A percentile compares a stretch with the other conserved stretches of the same genome.
phyloP scores from a whole-genome alignment of 2,113 vertebrate genomes.

The Alouatta palliata region DNA sequence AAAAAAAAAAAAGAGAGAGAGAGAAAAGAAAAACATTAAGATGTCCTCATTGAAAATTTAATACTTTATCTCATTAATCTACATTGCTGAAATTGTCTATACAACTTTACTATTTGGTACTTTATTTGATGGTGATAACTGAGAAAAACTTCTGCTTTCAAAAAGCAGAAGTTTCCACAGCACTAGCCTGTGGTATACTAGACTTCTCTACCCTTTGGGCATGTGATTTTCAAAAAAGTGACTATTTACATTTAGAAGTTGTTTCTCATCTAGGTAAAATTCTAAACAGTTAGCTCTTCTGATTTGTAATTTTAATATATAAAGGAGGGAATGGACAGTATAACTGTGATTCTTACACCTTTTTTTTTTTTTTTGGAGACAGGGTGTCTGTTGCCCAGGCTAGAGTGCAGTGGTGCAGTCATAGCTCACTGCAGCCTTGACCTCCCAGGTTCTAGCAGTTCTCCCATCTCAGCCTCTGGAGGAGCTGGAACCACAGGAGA shows the following conservation, averaged over 20 bases:
- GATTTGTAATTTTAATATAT: constrained; percentile 11
- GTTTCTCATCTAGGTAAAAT: constrained; percentile 3
- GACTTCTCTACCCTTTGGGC: neutral
- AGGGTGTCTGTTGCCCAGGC: no score
- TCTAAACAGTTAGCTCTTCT: neutral
- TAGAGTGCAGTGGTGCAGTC: no score
- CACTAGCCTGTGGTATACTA: neutral
- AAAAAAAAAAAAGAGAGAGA: no score
- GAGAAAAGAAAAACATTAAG: neutral
- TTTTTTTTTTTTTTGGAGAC: neutral
- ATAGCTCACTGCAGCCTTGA: no score
- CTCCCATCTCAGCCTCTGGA: no score
- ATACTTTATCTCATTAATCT: neutral
- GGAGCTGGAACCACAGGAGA: no score
- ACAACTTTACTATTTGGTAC: neutral
- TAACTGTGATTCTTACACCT: neutral
- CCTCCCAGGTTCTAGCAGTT: no score
- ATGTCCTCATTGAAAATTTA: neutral
- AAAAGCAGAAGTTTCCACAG: no score
- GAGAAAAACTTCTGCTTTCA: neutral
- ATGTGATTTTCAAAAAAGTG: neutral
- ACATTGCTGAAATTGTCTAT: neutral
- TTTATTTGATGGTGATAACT: neutral
- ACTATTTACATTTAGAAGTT: constrained; percentile 27
- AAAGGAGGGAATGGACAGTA: neutral